Evolutionary conservation across 1,140 invertebrate genomes (phyloP).

Genomic region (roundworm (Caenorhabditis elegans)): WBcel235 BX284606.5:8662501-8663000

Average conservation of each 20-base stretch:
- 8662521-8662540: slow-evolving; percentile 27
- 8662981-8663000: slow-evolving; percentile 55
- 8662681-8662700: background rate
- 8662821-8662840: background rate
- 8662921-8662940: slow-evolving; percentile 6
- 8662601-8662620: background rate
- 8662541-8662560: background rate
- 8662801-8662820: background rate
- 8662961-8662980: slow-evolving; percentile 47
- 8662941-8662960: slow-evolving; percentile 39
- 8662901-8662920: slow-evolving; percentile 39
- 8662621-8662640: background rate
- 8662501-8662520: background rate
- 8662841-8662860: no score
- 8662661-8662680: background rate
- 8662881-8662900: background rate
- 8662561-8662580: background rate
- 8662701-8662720: background rate
- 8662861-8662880: no score
- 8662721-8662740: background rate
- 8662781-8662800: background rate
- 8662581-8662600: background rate
- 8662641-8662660: slow-evolving; percentile 18
- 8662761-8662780: background rate
- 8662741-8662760: background rate